Evolutionary conservation across 1,140 invertebrate genomes (phyloP).

Genomic region (Liolophura sinensis): DNA sequence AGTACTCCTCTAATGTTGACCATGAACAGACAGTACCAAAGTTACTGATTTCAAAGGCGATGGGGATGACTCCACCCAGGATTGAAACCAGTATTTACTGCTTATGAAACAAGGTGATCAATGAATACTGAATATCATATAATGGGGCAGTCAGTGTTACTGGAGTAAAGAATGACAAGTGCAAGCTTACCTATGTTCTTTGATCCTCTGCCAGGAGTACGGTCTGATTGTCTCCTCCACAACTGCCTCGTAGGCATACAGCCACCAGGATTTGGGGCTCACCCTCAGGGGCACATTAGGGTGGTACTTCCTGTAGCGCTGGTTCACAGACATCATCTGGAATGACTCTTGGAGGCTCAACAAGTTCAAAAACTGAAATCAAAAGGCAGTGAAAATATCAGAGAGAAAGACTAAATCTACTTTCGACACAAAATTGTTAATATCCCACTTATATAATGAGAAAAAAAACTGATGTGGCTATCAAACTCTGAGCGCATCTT

Average conservation of each 20-base stretch:
- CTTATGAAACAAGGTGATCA: too few relatives aligned
- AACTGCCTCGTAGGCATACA: constrained; percentile 74
- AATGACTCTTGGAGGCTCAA: constrained; percentile 70
- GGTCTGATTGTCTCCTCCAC: constrained; percentile 73
- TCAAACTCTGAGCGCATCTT: too few relatives aligned
- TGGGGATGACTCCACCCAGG: too few relatives aligned
- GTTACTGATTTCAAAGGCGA: too few relatives aligned
- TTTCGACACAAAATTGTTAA: neutral
- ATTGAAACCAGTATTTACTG: too few relatives aligned
- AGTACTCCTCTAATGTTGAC: too few relatives aligned
- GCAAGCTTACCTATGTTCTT: constrained; percentile 65
- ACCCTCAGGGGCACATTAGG: constrained; percentile 57
- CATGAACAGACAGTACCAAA: too few relatives aligned
- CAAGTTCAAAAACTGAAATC: constrained; percentile 68
- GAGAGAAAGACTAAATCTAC: constrained; percentile 7
- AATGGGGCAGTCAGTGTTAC: too few relatives aligned
- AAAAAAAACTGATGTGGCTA: too few relatives aligned
- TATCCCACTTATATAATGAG: too few relatives aligned
- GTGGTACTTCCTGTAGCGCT: constrained; percentile 64
- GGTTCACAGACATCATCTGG: constrained; percentile 70
- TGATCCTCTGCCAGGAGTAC: constrained; percentile 74
- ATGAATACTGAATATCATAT: too few relatives aligned
- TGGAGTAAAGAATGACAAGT: too few relatives aligned
- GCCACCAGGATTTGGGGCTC: constrained; percentile 71
- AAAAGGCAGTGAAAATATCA: neutral